Base-by-base conservation (phyloP, 92 coral and sea anemone genomes). In the Porites lobata region DNA sequence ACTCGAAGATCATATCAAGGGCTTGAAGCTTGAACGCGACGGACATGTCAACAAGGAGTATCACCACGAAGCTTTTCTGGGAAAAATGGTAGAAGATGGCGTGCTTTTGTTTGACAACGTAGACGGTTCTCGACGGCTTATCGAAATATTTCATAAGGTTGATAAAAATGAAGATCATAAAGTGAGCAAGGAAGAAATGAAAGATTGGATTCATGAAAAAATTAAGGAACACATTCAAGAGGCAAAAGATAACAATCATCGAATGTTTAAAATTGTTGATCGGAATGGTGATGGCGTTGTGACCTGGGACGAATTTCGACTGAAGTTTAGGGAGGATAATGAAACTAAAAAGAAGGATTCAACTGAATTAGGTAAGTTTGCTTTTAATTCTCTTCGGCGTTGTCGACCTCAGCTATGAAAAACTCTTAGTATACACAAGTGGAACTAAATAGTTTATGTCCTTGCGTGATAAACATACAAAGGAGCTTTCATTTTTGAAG, bases 1-100 rank as follows among this genome's bases (percentile, higher is more conserved):
- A 22, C 98, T 98, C 8, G 87, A 89, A 88, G 99, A 97, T 84
- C 99, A 97, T 78, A 79, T 97, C 52, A 94, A 94, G 68, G 99
- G 96, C 24, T 78, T 93, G 50, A 96, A 94, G 79, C 96, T 97
- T 3, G 98, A 97, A 73, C 88, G 99, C 63, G 99, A 97, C 80
- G 99, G 99, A 2, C 96, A 97, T 85, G 87, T 96, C 75, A 97
- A 97, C 86, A 94, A 93, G 62, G 94, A 94, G 26, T 97, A 87
- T 54, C 99, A 97, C 51, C 99, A 97, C 88, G 99, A 97, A 89
- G 98, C 98, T 5, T 97, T 97, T 81, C 94, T 97, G 3, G 99
- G 99, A 24, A 94, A 94, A 61, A 92, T 97, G 56, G 96, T 97
- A 13, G 91, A 94, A 26, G 95, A 95, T 21, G 99, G 99, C 9